Percentiles rank a stretch among this genome's conserved stretches.
These are phyloP conservation scores for Hipparchia sbordonii DNA, from an alignment of 2,888 invertebrate genomes.

Conservation along the genomic window DNA sequence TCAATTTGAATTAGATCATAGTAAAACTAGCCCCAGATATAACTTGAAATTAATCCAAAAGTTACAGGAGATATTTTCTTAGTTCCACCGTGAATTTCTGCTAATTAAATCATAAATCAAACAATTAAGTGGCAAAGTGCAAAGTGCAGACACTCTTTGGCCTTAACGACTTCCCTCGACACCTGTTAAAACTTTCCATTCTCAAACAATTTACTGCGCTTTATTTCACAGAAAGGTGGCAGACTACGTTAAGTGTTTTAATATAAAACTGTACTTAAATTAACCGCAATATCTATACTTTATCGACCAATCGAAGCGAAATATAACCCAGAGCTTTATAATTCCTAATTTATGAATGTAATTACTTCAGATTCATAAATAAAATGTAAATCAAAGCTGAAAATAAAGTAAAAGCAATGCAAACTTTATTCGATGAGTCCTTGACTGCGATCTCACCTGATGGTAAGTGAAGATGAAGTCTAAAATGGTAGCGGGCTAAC, in stretches of 20 bases:
- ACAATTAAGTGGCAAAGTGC: slow-evolving; percentile 32
- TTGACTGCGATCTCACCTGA: too few relatives aligned
- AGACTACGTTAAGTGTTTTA: background rate
- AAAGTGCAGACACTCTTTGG: slow-evolving; percentile 32
- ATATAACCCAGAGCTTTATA: too few relatives aligned
- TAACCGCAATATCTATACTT: too few relatives aligned
- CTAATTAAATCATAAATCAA: slow-evolving; percentile 36
- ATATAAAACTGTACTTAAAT: too few relatives aligned
- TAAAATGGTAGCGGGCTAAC: too few relatives aligned
- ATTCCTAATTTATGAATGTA: too few relatives aligned
- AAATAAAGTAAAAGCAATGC: too few relatives aligned
- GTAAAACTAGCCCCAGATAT: background rate
- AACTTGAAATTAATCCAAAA: slow-evolving; percentile 4
- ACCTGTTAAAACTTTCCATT: slow-evolving; percentile 32
- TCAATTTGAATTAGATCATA: background rate
- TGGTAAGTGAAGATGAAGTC: too few relatives aligned
- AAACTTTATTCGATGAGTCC: too few relatives aligned
- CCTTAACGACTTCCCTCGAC: slow-evolving; percentile 32
- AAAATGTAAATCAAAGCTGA: too few relatives aligned
- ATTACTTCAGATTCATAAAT: too few relatives aligned
- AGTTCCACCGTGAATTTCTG: slow-evolving; percentile 14
- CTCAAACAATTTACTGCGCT: slow-evolving; percentile 18
- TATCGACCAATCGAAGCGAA: too few relatives aligned
- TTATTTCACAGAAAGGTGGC: slow-evolving; percentile 3
- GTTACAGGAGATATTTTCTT: slow-evolving; percentile 11